Evolutionary conservation across 2,797 vertebrate species (phyloP), one percentile per base, ranked within the genome.

Genomic region (Myotis daubentonii): DNA sequence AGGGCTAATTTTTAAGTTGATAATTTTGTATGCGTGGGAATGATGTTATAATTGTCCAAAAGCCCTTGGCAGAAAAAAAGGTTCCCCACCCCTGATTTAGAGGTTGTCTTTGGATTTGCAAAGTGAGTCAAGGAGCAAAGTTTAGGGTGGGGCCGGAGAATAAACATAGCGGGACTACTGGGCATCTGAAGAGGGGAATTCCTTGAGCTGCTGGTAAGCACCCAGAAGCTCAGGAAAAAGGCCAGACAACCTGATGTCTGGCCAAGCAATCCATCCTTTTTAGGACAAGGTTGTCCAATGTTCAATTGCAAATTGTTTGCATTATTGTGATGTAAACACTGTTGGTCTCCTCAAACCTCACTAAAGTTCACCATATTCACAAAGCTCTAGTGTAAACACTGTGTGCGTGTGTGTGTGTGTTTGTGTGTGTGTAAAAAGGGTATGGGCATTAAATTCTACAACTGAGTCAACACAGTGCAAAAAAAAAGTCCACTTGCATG

Each of bases 271-370:
- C 62, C 53, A 47, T 71, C 82, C 79, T 36, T 81, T 84, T 57
- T 47, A 82, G 92, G 74, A 72, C 53, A 96, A 93, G 36, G 41
- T 20, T 57, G 38, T 74, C 81, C 81, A 55, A 57, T 75, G 53
- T 41, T 78, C 41, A 30, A 8, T 76, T 78, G 83, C 81, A 84
- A 75, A 53, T 17, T 38, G 19, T 65, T 78, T 83, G 72, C 33
- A 28, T 20, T 91, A 15, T 19, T 86, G 41, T 85, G 71, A 88
- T 28, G 19, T 75, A 94, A 95, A 89, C 20, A 94, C 41, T 30
- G 5, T n/a, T 15, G 41, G 38, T 72, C 55, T 89, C 47, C 53
- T 74, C 75, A 89, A 79, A 89, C 30, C 36, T 30, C 70, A 49
- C 75, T 76, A 16, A 80, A 55, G 53, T 91, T 87, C 12, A 51